phyloP scores from a whole-genome alignment of 2,888 invertebrate genomes.

The Habroteleia sp. region DNA sequence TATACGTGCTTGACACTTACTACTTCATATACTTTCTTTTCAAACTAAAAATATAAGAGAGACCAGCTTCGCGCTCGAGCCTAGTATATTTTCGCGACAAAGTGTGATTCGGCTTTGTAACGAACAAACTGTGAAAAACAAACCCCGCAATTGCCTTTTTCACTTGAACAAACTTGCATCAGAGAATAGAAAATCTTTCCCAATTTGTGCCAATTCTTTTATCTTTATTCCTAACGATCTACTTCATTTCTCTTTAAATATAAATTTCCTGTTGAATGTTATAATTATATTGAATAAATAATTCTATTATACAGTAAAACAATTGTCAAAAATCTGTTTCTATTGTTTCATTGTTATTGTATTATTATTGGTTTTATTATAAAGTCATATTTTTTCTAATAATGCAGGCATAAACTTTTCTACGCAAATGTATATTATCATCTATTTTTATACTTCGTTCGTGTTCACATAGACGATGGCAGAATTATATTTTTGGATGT shows the following conservation, averaged over 20 bases:
- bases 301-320: too few species aligned
- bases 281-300: too few species aligned
- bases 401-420: conserved; percentile 25
- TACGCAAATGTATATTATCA: conserved; percentile 30
- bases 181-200: background rate
- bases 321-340: too few species aligned
- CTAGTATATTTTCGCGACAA: conserved; percentile 56
- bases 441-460: conserved; percentile 47
- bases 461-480: conserved; percentile 48
- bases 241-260: too few species aligned
- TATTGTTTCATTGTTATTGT: too few species aligned
- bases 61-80: conserved; percentile 61
- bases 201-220: too few species aligned
- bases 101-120: conserved; percentile 47
- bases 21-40: conserved; percentile 63
- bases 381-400: background rate
- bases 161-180: background rate
- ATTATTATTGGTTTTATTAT: too few species aligned
- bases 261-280: too few species aligned
- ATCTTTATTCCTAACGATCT: too few species aligned
- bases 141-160: conserved; percentile 14
- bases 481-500: conserved; percentile 57
- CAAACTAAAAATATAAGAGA: conserved; percentile 65
- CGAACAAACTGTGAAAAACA: conserved; percentile 52
- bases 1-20: conserved; percentile 60